Conservation (phyloP, 2,797 vertebrate species). For the Cyclura pinguis region DNA sequence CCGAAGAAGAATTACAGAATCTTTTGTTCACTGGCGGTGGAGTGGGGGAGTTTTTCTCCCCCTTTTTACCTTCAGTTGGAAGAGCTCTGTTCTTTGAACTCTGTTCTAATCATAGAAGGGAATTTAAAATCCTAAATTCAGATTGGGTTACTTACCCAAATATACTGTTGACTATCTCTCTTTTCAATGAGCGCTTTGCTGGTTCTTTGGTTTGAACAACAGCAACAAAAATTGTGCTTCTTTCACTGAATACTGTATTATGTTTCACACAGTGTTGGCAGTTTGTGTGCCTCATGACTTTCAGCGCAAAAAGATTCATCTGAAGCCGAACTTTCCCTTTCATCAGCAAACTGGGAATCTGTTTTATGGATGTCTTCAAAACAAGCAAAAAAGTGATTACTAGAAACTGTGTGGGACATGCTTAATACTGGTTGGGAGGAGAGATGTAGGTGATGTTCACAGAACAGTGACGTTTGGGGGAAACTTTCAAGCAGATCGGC, state of each 20-base stretch:
- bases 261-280: conserved; percentile 29
- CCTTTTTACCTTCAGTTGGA: not conserved
- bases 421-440: conserved; percentile 15
- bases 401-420: conserved; percentile 8
- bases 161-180: not conserved
- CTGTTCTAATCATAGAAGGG: not conserved
- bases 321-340: conserved; percentile 45
- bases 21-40: conserved; percentile 26
- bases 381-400: conserved; percentile 55
- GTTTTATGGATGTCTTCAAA: conserved; percentile 49
- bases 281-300: conserved; percentile 44
- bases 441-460: not conserved
- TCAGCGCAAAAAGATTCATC: not conserved
- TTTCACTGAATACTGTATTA: conserved; percentile 37
- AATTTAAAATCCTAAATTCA: no score
- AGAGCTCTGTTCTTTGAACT: not conserved
- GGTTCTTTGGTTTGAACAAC: not conserved
- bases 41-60: not conserved
- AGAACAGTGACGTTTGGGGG: not conserved
- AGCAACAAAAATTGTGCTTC: conserved; percentile 27
- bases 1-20: conserved; percentile 39
- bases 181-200: conserved; percentile 40
- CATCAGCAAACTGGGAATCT: conserved; percentile 63
- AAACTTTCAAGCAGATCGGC: not conserved
- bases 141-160: not conserved